A percentile compares a stretch with the other conserved stretches of the same genome.
phyloP scores from a whole-genome alignment of 2,113 vertebrate species.

The Heterotilapia buettikoferi region DNA sequence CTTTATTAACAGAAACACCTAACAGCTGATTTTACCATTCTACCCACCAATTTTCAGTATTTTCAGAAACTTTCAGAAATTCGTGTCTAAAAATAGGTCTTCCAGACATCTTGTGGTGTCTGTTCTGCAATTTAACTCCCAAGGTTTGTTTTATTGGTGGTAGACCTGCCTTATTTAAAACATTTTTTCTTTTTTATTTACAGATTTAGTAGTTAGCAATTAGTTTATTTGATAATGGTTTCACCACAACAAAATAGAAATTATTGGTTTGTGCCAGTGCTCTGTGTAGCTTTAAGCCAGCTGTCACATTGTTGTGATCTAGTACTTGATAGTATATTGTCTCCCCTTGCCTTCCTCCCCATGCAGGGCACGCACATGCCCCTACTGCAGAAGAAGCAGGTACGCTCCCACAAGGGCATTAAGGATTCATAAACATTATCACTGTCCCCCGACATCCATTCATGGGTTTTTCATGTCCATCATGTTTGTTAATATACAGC shows the following conservation, averaged over 20 bases:
- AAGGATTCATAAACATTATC: background rate
- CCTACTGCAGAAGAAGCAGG: constrained; percentile 77
- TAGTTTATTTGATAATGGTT: background rate
- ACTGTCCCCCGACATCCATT: background rate
- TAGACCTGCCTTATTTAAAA: background rate
- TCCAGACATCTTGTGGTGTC: background rate
- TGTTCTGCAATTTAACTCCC: background rate
- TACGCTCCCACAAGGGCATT: constrained; percentile 32
- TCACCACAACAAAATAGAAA: background rate
- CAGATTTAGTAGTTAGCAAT: background rate
- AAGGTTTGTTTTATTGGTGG: background rate
- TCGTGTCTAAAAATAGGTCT: background rate
- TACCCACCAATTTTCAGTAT: background rate
- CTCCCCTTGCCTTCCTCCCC: constrained; percentile 28
- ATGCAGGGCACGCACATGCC: constrained; percentile 72
- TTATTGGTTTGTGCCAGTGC: background rate
- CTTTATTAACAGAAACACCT: background rate
- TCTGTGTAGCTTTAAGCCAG: background rate
- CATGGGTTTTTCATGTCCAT: constrained; percentile 21
- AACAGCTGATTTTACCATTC: background rate
- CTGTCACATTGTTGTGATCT: background rate
- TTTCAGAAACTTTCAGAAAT: background rate
- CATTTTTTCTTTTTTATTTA: background rate
- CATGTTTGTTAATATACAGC: constrained; percentile 9
- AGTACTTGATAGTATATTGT: background rate